Conservation (phyloP, 2,888 invertebrate species). For the Dorcus parallelipipedus region DNA sequence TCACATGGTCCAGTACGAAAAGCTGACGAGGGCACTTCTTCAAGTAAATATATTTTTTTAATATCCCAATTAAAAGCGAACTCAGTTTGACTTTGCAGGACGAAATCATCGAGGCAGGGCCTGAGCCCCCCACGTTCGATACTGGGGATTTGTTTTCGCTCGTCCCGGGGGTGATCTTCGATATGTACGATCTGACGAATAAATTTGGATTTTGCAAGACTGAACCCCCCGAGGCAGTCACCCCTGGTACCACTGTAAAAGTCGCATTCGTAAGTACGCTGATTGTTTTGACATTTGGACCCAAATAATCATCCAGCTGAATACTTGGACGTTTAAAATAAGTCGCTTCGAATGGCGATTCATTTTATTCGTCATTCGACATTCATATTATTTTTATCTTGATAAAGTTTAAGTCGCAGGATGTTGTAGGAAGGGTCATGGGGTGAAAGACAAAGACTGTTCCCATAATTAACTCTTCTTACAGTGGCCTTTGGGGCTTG, state of each 20-base stretch:
- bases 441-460: too few relatives aligned
- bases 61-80: not conserved
- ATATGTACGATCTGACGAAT: constrained; percentile 68
- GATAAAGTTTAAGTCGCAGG: too few relatives aligned
- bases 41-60: constrained; percentile 47
- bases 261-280: constrained; percentile 63
- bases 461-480: too few relatives aligned
- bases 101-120: constrained; percentile 55
- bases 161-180: constrained; percentile 73
- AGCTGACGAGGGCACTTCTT: constrained; percentile 64
- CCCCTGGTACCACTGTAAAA: constrained; percentile 66
- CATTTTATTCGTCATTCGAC: too few relatives aligned
- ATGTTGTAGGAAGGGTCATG: too few relatives aligned
- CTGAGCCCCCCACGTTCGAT: constrained; percentile 70
- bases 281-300: too few relatives aligned
- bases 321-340: too few relatives aligned
- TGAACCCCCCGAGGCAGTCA: constrained; percentile 64
- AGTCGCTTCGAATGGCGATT: too few relatives aligned
- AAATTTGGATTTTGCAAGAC: constrained; percentile 71
- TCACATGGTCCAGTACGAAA: constrained; percentile 72
- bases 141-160: constrained; percentile 65
- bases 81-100: constrained; percentile 40
- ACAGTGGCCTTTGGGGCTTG: too few relatives aligned
- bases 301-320: too few relatives aligned
- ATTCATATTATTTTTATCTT: too few relatives aligned